These are phyloP conservation scores for Rhinella marina DNA, from an alignment of 2,797 vertebrate species.

Conservation along the genomic window DNA sequence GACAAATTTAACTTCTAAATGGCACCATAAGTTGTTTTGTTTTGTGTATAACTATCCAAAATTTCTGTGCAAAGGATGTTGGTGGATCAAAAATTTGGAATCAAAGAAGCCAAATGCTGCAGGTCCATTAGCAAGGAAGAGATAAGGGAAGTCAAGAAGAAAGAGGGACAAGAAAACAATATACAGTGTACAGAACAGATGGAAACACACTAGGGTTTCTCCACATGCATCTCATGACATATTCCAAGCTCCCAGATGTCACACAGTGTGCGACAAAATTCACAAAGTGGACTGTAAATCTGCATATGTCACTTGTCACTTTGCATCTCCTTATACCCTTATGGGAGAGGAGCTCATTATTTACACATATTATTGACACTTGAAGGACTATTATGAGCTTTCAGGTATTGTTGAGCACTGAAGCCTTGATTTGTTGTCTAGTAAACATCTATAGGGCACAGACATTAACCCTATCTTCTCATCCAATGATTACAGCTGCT, in stretches of 20 bases:
- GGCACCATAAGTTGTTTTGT: conserved; percentile 21
- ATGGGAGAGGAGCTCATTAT: conserved; percentile 13
- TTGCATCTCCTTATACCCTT: conserved; percentile 27
- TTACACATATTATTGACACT: background rate
- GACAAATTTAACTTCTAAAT: background rate
- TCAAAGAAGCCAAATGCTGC: conserved; percentile 15
- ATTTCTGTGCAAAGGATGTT: conserved; percentile 7
- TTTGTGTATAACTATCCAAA: background rate
- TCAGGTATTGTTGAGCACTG: conserved; percentile 10
- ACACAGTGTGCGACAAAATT: conserved; percentile 36
- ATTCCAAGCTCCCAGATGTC: conserved; percentile 44
- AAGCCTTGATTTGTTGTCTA: conserved; percentile 17
- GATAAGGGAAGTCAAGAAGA: conserved; percentile 32
- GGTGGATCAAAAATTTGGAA: conserved; percentile 7
- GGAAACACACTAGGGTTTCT: conserved; percentile 43
- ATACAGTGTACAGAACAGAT: conserved; percentile 47
- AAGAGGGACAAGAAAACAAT: conserved; percentile 27
- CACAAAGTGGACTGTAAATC: conserved; percentile 36
- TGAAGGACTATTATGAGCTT: background rate
- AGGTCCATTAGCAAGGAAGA: conserved; percentile 31
- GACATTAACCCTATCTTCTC: background rate
- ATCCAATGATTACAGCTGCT: conserved; percentile 14
- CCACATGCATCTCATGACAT: conserved; percentile 43
- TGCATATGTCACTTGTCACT: conserved; percentile 41
- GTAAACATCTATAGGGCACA: conserved; percentile 6